A percentile compares a stretch with the other conserved stretches of the same genome.
phyloP scores from a whole-genome alignment of 2,113 vertebrate species.

The Mustelus asterias region DNA sequence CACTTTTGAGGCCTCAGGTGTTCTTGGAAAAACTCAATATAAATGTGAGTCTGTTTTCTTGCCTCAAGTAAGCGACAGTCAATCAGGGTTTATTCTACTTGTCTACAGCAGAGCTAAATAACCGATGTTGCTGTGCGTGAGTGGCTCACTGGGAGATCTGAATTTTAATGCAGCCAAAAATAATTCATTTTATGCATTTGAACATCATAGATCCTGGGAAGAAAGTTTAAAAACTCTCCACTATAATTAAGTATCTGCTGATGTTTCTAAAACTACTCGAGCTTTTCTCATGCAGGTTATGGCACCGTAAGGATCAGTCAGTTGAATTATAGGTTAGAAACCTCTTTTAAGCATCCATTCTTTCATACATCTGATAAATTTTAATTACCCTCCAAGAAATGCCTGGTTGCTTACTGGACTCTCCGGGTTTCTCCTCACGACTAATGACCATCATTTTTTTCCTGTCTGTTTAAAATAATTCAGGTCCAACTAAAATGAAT shows the following conservation, averaged over 20 bases:
- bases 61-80: neutral
- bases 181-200: neutral
- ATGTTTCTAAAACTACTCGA: neutral
- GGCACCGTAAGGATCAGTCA: neutral
- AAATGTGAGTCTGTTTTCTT: no score
- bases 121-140: neutral
- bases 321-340: slow-evolving; percentile 3
- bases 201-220: neutral
- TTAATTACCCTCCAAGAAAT: neutral
- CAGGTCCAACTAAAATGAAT: neutral
- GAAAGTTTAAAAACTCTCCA: neutral
- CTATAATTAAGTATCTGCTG: neutral
- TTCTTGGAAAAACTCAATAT: no score
- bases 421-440: neutral
- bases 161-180: neutral
- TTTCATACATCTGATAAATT: neutral
- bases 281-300: neutral
- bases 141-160: neutral
- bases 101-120: neutral
- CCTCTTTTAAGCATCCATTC: neutral
- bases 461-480: neutral
- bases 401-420: neutral
- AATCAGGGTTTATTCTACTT: neutral
- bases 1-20: no score
- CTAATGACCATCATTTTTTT: neutral